Base-by-base conservation (phyloP, 1,140 invertebrate species). In the Batillaria attramentaria region DNA sequence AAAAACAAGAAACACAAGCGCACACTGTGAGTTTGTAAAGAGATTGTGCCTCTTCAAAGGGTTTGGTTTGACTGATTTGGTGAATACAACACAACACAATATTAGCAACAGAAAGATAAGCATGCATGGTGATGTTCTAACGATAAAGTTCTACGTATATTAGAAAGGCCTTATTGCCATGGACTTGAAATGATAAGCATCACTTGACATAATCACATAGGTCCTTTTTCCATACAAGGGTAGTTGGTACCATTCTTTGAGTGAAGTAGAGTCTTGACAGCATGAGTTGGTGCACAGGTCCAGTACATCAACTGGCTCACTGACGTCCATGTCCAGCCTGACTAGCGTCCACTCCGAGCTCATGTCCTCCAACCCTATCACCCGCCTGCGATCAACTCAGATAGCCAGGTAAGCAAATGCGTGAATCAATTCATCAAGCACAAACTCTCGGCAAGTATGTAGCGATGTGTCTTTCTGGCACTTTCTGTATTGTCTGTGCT, bases 341-440 rank as follows among this genome's bases (percentile, higher is more conserved):
- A 60, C 77, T 20, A 82, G 72, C 16, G 74, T 86, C 28, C 77
- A 83, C 42, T 75, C 76, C 35, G 85, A 86, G 70, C 79, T 86
- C 2, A 43, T 83, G n/a, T 75, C 79, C 8, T 82, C 79, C 20
- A 84, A 86, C 68, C 85, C 83, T 8, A 24, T 82, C 8, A 33
- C 66, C 18, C 57, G 80, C 66, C 79, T 83, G 24, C 78, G 76
- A 66, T 57, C 77, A 1, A 82, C 80, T 18, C 78, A 82, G 72
- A 37, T 86, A 77, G 31, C 74, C 77, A 73, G 85, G 84, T 83
- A 66, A 74, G 66, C 35, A 69, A 4, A 41, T 18, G 20, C 2
- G 57, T n/a, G 28, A 37, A 65, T n/a, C 31, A 10, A 10, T 31
- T 66, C 8, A 28, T 8, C 10, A 31, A 66, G 20, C 10, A 28